These are phyloP conservation scores for Ceuthmochares aereus DNA, from an alignment of 2,113 vertebrate genomes.

Conservation along the genomic window DNA sequence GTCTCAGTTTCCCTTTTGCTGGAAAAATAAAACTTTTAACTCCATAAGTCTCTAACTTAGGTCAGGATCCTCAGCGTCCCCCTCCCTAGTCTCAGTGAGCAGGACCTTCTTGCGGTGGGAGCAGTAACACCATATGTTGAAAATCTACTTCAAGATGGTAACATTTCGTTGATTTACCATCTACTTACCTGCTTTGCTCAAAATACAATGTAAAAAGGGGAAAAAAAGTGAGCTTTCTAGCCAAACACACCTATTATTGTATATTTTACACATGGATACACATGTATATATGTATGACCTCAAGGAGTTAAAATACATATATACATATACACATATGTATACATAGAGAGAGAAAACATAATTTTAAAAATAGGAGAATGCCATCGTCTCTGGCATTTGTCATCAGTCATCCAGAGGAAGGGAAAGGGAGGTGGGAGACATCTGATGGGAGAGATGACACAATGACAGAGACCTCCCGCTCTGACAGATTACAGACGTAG, in stretches of 20 bases:
- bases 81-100: neutral
- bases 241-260: conserved; percentile 58
- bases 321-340: conserved; percentile 83
- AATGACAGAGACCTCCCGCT: neutral
- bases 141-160: conserved; percentile 48
- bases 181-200: conserved; percentile 76
- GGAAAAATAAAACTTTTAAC: conserved; percentile 8
- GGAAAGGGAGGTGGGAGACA: neutral
- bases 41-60: neutral
- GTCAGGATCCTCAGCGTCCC: neutral
- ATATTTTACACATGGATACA: conserved; percentile 74
- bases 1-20: conserved; percentile 3
- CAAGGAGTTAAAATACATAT: conserved; percentile 79
- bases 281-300: conserved; percentile 83
- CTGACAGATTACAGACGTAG: neutral
- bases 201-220: conserved; percentile 18
- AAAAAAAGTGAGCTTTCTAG: conserved; percentile 29
- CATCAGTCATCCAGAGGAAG: conserved; percentile 31
- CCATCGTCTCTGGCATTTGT: conserved; percentile 24
- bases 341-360: conserved; percentile 77
- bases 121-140: neutral
- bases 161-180: conserved; percentile 43
- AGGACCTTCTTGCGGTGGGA: neutral
- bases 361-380: conserved; percentile 47
- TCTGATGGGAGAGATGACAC: conserved; percentile 8